Evolutionary conservation across 2,113 vertebrate genomes (phyloP).

Genomic region (Cyanoramphus novaezelandiae): DNA sequence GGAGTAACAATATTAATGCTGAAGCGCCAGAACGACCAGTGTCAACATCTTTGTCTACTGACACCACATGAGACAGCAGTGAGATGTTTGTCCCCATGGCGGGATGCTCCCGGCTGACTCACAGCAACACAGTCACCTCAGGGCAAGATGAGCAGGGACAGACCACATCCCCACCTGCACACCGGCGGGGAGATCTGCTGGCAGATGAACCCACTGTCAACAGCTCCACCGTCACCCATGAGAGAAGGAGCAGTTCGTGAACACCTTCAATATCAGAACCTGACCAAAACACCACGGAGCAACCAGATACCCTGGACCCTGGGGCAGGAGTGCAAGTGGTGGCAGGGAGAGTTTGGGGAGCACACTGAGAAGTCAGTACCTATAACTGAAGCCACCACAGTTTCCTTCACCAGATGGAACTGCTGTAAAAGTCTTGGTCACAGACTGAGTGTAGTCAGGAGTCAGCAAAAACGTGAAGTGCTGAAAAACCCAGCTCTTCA

Average conservation of each 20-base stretch:
- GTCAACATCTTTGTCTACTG: neutral
- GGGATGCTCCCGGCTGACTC: neutral
- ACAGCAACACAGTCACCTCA: neutral
- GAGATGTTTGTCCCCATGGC: neutral
- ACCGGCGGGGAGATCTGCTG: rapidly evolving
- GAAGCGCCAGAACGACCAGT: neutral
- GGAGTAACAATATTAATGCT: neutral
- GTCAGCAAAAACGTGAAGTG: neutral
- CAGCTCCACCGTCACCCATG: rapidly evolving
- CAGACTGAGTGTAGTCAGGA: neutral
- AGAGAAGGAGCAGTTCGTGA: neutral
- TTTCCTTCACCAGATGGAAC: neutral
- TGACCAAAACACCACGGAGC: rapidly evolving
- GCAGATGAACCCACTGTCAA: neutral
- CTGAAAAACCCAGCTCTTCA: neutral
- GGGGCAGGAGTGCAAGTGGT: neutral
- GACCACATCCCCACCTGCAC: rapidly evolving
- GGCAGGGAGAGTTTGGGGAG: neutral
- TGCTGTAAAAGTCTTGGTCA: neutral
- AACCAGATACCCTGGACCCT: neutral
- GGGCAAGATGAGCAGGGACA: neutral
- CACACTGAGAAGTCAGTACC: rapidly evolving
- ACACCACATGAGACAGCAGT: rapidly evolving
- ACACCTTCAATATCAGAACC: neutral
- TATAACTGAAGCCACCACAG: neutral